A percentile compares a stretch with the other conserved stretches of the same genome.
These are phyloP conservation scores for Mus spicilegus DNA, from an alignment of 2,113 vertebrate species.

Conservation along the genomic window DNA sequence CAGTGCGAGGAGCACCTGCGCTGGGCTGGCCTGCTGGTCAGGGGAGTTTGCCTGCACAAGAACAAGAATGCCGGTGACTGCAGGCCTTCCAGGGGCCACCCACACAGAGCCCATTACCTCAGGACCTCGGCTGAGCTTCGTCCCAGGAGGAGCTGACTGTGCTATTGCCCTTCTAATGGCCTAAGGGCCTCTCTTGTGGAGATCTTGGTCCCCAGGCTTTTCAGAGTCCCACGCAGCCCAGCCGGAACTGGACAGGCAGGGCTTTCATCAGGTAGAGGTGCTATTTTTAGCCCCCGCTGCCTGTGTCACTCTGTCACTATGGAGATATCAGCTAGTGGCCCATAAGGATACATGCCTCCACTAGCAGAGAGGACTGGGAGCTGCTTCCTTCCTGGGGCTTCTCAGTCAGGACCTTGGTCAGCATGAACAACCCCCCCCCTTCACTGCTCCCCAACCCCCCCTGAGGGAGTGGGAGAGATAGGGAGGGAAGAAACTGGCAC, in stretches of 20 bases:
- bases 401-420: neutral
- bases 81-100: neutral
- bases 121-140: accelerated
- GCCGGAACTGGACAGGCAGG: neutral
- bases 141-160: neutral
- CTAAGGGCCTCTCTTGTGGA: neutral
- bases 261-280: constrained; percentile 39
- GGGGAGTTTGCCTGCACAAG: neutral
- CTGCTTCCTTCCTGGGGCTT: neutral
- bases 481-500: neutral
- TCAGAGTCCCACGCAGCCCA: neutral
- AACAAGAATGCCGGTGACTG: neutral
- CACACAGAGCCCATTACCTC: neutral
- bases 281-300: constrained; percentile 68
- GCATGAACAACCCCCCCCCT: neutral
- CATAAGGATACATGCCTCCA: neutral
- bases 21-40: neutral
- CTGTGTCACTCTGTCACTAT: constrained; percentile 65
- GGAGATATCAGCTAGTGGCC: constrained; percentile 48
- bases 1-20: neutral
- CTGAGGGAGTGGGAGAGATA: neutral
- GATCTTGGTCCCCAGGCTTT: neutral
- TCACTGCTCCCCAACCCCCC: neutral
- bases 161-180: neutral
- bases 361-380: neutral